These are phyloP conservation scores for Siniperca chuatsi DNA, from an alignment of 2,113 vertebrate genomes.

Conservation along the genomic window DNA sequence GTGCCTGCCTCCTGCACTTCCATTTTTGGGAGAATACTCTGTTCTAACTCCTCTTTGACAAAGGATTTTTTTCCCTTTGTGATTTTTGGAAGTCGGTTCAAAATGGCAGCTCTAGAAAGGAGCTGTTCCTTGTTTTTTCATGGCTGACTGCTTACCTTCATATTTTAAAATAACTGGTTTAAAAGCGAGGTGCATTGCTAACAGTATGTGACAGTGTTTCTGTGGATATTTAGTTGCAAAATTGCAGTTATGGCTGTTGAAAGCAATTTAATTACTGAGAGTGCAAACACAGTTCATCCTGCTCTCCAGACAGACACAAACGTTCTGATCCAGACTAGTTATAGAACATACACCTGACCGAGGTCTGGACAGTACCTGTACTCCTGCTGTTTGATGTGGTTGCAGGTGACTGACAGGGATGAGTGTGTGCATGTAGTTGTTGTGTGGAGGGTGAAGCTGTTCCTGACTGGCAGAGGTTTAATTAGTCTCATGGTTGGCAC, in stretches of 20 bases:
- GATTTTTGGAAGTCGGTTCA: neutral
- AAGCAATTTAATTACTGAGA: neutral
- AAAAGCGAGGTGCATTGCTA: neutral
- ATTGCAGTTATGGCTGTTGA: neutral
- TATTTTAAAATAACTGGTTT: neutral
- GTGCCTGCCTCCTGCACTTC: neutral
- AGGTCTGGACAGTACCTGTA: constrained; percentile 2
- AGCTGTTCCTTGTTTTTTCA: neutral
- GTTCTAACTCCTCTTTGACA: neutral
- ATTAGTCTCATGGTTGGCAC: constrained; percentile 57
- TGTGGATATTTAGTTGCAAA: neutral
- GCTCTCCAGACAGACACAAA: constrained; percentile 3
- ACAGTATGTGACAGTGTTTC: neutral
- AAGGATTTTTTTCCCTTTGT: neutral
- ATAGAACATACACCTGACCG: constrained; percentile 32
- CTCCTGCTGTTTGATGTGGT: constrained; percentile 38
- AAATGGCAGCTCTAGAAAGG: neutral
- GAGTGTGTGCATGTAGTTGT: constrained; percentile 37
- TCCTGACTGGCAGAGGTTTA: constrained; percentile 50
- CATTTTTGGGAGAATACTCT: neutral
- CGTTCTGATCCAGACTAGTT: neutral
- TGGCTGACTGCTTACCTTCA: neutral
- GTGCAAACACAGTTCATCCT: constrained; percentile 24
- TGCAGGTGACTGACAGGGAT: constrained; percentile 37
- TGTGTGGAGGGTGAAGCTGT: constrained; percentile 25